Evolutionary conservation across 1,140 invertebrate genomes (phyloP), one percentile per base, ranked within the genome.

Genomic region (Scaptomyza montana): DNA sequence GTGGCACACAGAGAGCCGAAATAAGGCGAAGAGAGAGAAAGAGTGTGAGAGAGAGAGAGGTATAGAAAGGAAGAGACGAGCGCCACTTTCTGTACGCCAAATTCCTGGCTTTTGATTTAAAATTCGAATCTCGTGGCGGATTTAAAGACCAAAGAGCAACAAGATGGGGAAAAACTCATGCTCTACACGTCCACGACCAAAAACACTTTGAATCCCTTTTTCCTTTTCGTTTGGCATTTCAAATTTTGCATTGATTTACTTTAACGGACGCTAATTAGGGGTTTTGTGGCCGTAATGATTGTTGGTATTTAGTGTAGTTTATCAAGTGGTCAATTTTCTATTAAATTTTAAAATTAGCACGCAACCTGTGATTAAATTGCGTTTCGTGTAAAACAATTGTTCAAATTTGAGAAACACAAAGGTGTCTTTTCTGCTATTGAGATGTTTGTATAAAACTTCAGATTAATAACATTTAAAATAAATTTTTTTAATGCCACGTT

Each of bases 81-180:
- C n/a, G 7, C 39, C 47, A 16, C 19, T 45, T 49, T 50, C 13
- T 45, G 39, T 25, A 73, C 25, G 41, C 49, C 33, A 70, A 74
- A 86, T 87, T 79, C 69, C 77, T 60, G 59, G 43, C 77, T 80
- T 74, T 74, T 87, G 84, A 87, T 87, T 87, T 89, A 71, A 78
- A 84, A 89, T 74, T 77, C 89, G 80, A 77, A 53, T 73, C 65
- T 66, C 63, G 54, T 67, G 19, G 39, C 46, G 56, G 28, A 47
- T 61, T 47, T 65, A 68, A 49, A 64, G 60, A 43, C 49, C 59
- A 47, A 41, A 12, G 45, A 21, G 33, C 21, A 19, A 12, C 13
- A 10, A 39, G 30, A 41, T 65, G 21, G 16, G 30, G 33, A 8
- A 36, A 36, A 59, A 50, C 43, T 57, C 36, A 46, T 54, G 46